A percentile compares a stretch with the other conserved stretches of the same genome.
These are phyloP conservation scores for Spodoptera picta DNA, from an alignment of 2,888 invertebrate genomes.

Conservation along the genomic window DNA sequence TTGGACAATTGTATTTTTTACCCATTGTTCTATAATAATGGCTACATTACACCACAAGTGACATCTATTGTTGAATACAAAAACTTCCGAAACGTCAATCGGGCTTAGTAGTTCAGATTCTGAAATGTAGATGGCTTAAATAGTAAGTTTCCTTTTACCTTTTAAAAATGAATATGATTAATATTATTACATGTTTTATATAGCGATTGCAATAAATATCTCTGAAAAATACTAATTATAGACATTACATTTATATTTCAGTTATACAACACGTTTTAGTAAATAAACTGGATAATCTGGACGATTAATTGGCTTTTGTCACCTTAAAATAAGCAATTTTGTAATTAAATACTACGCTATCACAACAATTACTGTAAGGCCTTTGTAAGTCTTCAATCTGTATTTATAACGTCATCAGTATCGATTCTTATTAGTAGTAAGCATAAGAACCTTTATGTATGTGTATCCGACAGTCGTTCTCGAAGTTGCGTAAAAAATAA, in stretches of 20 bases:
- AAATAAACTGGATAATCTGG: too few species aligned
- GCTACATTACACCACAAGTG: neutral
- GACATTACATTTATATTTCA: too few species aligned
- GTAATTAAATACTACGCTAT: slow-evolving; percentile 24
- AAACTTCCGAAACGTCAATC: neutral
- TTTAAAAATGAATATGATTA: too few species aligned
- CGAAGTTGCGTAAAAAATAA: neutral
- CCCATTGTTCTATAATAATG: neutral
- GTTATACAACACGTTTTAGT: too few species aligned
- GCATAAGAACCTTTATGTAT: neutral
- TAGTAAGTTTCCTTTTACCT: too few species aligned
- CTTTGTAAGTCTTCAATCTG: slow-evolving; percentile 37
- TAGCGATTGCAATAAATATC: too few species aligned
- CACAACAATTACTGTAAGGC: slow-evolving; percentile 3
- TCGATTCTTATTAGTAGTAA: slow-evolving; percentile 18
- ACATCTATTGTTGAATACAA: slow-evolving; percentile 16
- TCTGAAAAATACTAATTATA: too few species aligned
- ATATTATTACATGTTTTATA: too few species aligned
- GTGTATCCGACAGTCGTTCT: neutral
- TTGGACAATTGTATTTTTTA: slow-evolving; percentile 2
- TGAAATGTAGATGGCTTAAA: slow-evolving; percentile 18
- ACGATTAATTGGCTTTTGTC: neutral
- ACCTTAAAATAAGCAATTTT: too few species aligned
- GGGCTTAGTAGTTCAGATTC: neutral
- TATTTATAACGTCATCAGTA: slow-evolving; percentile 34